Base-by-base conservation (phyloP, 1,140 invertebrate genomes). In the Drosophila murphyi region DNA sequence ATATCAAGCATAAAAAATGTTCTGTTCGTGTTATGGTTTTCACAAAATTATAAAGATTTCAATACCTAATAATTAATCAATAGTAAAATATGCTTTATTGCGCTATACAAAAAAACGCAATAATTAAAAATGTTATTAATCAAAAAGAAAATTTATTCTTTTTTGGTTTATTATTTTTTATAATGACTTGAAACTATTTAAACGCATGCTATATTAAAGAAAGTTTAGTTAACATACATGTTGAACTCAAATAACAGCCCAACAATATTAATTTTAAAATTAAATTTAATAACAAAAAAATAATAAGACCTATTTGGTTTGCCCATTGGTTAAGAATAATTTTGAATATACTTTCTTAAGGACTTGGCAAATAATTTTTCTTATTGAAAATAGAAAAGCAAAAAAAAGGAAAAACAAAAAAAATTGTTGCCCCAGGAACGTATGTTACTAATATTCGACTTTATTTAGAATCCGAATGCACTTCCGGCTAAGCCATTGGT, bases 401-500 rank as follows among this genome's bases (percentile, higher is more conserved):
- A 62, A 70, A 12, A 50, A 35, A 20, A 20, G 20, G 12, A 12
- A 12, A 12, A 12, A 12, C 12, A 12, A 20, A 20, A 1, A 20
- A 20, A 35, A 28, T 50, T 62, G 28, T 39, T 63, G n/a, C 37
- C 6, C 32, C 28, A 34, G 34, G 35, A 12, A 4, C 34, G 39
- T 48, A 28, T 28, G 10, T 29, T 60, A 59, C 32, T 60, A 67
- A 67, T 37, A 31, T 6, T 37, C 8, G 5, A 39, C 29, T 8
- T 45, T 47, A 35, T 77, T 51, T 86, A 87, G 82, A 79, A 87
- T 57, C 76, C 82, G 5, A 87, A 73, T 88, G 68, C 39, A 6
- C 20, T 20, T 12, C 41, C 72, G 7, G 5, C 71, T 45, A 59
- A 48, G n/a, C 50, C 55, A 47, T 43, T n/a, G 20, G 29, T 34